A percentile compares a stretch with the other conserved stretches of the same genome.
These are phyloP conservation scores for Hyla sarda DNA, from an alignment of 2,113 vertebrate genomes.

Conservation along the genomic window DNA sequence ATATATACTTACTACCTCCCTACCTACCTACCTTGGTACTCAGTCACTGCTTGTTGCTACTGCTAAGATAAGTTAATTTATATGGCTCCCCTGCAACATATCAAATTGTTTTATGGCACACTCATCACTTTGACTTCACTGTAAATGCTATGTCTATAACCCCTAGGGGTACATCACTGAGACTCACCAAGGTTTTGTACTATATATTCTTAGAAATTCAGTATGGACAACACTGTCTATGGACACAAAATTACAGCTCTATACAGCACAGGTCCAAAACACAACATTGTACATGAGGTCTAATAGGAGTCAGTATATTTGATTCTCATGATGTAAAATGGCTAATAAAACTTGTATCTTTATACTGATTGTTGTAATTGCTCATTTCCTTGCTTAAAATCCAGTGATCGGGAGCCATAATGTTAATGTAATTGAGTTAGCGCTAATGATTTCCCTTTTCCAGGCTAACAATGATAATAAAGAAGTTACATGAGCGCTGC, in stretches of 20 bases:
- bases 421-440: constrained; percentile 47
- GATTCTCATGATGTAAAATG: constrained; percentile 3
- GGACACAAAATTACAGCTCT: not conserved
- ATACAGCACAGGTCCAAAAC: not conserved
- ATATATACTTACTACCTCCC: no score
- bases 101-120: no score
- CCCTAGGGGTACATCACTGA: no score
- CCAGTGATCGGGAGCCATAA: constrained; percentile 10
- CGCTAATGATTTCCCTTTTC: constrained; percentile 56
- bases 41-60: no score
- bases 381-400: constrained; percentile 51
- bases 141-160: no score
- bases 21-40: no score
- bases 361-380: constrained; percentile 41
- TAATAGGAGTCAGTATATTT: not conserved
- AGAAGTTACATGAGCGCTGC: constrained; percentile 22
- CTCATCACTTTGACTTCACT: no score
- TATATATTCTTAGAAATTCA: no score
- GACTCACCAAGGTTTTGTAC: not conserved
- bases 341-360: constrained; percentile 2
- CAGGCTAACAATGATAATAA: constrained; percentile 53
- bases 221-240: no score
- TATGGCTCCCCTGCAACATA: no score
- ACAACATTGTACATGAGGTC: not conserved
- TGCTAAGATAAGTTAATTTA: no score